Evolutionary conservation across 2,797 vertebrate genomes (phyloP).

Genomic region (Polyboroides typus): DNA sequence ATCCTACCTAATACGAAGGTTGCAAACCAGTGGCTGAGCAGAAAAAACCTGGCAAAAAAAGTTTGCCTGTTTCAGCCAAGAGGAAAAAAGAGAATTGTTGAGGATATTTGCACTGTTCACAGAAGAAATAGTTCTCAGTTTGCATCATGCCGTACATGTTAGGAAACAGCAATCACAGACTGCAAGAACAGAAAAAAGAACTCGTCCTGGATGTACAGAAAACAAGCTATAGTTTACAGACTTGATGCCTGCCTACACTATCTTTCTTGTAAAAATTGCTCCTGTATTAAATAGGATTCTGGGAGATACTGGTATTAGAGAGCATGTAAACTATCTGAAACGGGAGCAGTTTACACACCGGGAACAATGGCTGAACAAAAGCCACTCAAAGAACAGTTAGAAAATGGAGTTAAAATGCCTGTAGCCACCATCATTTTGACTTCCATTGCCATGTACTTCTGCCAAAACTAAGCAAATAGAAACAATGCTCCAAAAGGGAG

Average conservation of each 20-base stretch:
- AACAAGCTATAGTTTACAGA: neutral
- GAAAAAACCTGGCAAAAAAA: neutral
- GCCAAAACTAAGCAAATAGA: neutral
- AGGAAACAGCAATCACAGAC: neutral
- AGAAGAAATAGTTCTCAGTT: neutral
- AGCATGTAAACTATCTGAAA: neutral
- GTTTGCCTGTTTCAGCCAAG: neutral
- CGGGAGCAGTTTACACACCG: neutral
- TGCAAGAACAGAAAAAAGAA: neutral
- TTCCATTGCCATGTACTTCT: neutral
- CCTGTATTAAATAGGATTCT: neutral
- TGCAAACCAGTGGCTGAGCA: neutral
- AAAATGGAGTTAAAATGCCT: neutral
- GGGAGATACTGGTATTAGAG: neutral
- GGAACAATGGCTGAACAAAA: neutral
- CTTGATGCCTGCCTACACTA: fast-evolving
- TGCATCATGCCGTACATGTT: neutral
- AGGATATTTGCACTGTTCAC: neutral
- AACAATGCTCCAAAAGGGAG: neutral
- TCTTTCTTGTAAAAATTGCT: neutral
- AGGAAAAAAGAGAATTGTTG: neutral
- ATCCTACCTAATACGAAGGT: neutral
- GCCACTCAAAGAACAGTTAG: neutral
- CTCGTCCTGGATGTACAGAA: neutral
- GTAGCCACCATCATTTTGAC: neutral